phyloP scores from a whole-genome alignment of 2,888 invertebrate species.

The Andrena trimmerana region DNA sequence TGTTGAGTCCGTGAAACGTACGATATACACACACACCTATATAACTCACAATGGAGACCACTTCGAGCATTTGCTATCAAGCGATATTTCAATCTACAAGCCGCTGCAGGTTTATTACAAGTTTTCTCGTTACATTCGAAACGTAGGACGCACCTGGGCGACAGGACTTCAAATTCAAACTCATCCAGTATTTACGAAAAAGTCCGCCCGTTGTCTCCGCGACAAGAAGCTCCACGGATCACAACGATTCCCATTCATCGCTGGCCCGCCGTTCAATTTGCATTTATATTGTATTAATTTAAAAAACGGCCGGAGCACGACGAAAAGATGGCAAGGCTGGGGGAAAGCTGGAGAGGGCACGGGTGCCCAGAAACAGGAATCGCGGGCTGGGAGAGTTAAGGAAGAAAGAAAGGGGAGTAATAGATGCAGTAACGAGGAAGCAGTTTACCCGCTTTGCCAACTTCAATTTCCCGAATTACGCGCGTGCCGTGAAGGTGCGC shows the following conservation, averaged over 20 bases:
- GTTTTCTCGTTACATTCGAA: too few species aligned
- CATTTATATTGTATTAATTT: constrained; percentile 82
- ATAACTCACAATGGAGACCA: too few species aligned
- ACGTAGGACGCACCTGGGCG: too few species aligned
- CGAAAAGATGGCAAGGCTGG: constrained; percentile 10
- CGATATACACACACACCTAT: too few species aligned
- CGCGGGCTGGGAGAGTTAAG: neutral
- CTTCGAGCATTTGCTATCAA: too few species aligned
- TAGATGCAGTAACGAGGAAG: constrained; percentile 73
- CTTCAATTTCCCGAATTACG: constrained; percentile 79
- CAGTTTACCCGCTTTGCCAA: constrained; percentile 68
- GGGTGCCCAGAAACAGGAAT: neutral
- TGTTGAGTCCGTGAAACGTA: too few species aligned
- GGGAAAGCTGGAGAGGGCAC: too few species aligned
- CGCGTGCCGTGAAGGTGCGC: constrained; percentile 58
- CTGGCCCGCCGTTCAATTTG: constrained; percentile 74
- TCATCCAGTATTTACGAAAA: neutral
- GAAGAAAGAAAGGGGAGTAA: constrained; percentile 53
- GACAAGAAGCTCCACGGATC: neutral
- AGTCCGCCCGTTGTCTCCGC: neutral
- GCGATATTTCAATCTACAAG: too few species aligned
- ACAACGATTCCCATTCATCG: constrained; percentile 63
- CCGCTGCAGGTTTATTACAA: too few species aligned
- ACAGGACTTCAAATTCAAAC: too few species aligned
- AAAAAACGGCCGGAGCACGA: constrained; percentile 51